Evolutionary conservation across 2,888 invertebrate species (phyloP).

Genomic region (Agrochola lota): DNA sequence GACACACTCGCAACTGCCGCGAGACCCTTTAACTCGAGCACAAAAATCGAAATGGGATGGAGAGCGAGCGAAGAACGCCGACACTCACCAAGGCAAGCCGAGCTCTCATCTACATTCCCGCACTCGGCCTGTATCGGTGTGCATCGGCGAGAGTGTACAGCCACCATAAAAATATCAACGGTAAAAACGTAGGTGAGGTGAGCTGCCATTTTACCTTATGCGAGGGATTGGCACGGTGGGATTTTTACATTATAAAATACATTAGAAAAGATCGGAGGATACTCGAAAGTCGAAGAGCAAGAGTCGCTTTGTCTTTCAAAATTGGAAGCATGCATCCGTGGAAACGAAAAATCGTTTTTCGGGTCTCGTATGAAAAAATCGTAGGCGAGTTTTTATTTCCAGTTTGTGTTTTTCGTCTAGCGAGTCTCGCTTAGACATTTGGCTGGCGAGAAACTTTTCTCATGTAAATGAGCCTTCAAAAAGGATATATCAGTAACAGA

Average conservation of each 20-base stretch:
- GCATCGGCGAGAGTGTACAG: too few relatives aligned
- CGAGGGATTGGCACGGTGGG: neutral
- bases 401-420: neutral
- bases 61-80: too few relatives aligned
- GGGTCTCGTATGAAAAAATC: neutral
- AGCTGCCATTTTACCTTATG: neutral
- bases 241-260: too few relatives aligned
- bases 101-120: too few relatives aligned
- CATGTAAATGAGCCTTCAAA: constrained; percentile 14
- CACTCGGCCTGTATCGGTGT: too few relatives aligned
- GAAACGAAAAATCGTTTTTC: neutral
- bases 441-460: neutral
- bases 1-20: too few relatives aligned
- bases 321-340: too few relatives aligned
- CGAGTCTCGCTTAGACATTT: neutral
- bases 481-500: constrained; percentile 4
- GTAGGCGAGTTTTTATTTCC: neutral
- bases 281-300: neutral
- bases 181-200: neutral
- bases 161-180: neutral
- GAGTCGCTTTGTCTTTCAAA: neutral
- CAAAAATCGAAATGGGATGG: too few relatives aligned
- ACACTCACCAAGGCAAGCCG: too few relatives aligned
- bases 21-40: too few relatives aligned
- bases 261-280: neutral